Base-by-base conservation (phyloP, 37 sponge, comb jelly and placozoan species). In the Hexactinellida sp. region DNA sequence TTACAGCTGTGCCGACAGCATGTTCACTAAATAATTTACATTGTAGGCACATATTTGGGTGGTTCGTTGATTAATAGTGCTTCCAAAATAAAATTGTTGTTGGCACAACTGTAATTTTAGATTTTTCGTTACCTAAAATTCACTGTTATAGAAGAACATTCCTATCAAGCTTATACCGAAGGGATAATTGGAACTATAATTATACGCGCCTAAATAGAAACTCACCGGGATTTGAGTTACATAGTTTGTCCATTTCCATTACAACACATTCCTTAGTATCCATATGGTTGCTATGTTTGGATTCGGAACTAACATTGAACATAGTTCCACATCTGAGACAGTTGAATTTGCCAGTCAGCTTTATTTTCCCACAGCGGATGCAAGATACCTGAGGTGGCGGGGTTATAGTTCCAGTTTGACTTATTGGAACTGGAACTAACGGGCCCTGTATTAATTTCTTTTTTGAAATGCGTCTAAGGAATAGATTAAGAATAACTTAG, bases 321-420 rank as follows among this genome's bases (percentile, higher is more conserved):
- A 63, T n/a, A 63, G 76, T 63, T 63, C 76, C 76, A 63, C 76
- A 63, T 63, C 76, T 63, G 5, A 63, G 76, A 63, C 76, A 63
- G 76, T 63, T 63, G 76, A 63, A 63, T n/a, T 63, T 63, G 25
- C 76, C 76, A 7, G 76, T 63, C 3, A 7, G 5, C 13, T n/a
- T 63, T 10, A 63, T 63, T n/a, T 63, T 63, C 28, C 76, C 76
- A n/a, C 76, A 63, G 5, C 76, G 76, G 30, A 63, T 63, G 34
- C 76, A 63, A 7, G 76, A 63, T 32, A 63, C 28, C 3, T 63
- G 76, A n/a, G 5, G 5, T 10, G 76, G 30, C 13, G 76, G 30
- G 5, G 76, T n/a, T 3, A 7, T 63, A 63, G 76, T 63, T 63
- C 21, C 34, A 10, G 25, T 63, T 63, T 63, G 21, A 7, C 34